These are phyloP conservation scores for Chondrilla cf. caribensis DNA, from an alignment of 37 sponge, comb jelly and placozoan species.

Conservation along the genomic window DNA sequence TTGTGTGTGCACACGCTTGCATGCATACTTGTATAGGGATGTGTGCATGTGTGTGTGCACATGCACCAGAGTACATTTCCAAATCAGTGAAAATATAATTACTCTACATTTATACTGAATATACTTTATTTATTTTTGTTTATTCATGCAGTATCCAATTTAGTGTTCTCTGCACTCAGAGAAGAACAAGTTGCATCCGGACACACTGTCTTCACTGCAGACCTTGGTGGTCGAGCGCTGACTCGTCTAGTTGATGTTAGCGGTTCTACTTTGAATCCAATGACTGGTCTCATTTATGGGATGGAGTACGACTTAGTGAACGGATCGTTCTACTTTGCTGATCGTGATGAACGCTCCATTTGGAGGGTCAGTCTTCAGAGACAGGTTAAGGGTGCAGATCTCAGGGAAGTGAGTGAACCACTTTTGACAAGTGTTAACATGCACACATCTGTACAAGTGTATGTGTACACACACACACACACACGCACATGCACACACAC, in stretches of 20 bases:
- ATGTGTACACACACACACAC: conserved; percentile 27
- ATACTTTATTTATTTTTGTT: background rate
- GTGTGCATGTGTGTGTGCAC: conserved; percentile 1
- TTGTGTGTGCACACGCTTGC: background rate
- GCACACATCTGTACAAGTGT: background rate
- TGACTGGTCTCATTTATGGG: conserved; percentile 49
- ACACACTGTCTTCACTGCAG: conserved; percentile 11
- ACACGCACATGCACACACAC: conserved; percentile 31
- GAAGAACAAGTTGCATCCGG: background rate
- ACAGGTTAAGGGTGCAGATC: conserved; percentile 2
- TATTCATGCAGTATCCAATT: conserved; percentile 29
- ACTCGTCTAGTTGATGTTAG: conserved; percentile 20
- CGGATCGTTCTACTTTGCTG: conserved; percentile 41
- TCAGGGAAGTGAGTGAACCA: conserved; percentile 4
- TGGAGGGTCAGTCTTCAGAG: conserved; percentile 35
- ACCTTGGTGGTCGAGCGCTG: conserved; percentile 1
- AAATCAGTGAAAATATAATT: background rate
- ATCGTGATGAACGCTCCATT: conserved; percentile 26
- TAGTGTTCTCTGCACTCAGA: conserved; percentile 10
- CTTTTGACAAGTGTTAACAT: background rate
- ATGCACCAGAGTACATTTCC: background rate
- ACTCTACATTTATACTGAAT: background rate
- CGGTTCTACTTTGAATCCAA: background rate
- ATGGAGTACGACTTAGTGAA: conserved; percentile 47
- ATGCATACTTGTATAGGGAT: background rate